Conservation (phyloP, 2,797 vertebrate species). For the Pseudochromis fuscus region DNA sequence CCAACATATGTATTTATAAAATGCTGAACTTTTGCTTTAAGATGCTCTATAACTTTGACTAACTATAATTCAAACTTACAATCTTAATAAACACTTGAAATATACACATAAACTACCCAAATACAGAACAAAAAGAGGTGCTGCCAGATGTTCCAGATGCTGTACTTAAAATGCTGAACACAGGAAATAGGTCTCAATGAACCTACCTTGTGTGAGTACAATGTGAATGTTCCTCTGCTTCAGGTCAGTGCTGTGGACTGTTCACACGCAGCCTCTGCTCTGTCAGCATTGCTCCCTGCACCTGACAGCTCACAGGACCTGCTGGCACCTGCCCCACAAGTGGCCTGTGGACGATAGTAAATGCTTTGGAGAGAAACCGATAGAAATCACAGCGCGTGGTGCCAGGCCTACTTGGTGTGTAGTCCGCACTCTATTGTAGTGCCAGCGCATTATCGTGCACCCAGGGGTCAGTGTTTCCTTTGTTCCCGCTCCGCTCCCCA, state of each 20-base stretch:
- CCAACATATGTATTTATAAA: not conserved
- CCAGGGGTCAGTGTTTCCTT: conserved; percentile 68
- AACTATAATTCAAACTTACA: not conserved
- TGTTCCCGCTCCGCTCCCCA: conserved; percentile 53
- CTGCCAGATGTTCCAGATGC: not conserved
- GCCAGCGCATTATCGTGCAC: conserved; percentile 60
- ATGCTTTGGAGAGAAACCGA: conserved; percentile 61
- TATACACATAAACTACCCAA: not conserved
- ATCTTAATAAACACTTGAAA: not conserved
- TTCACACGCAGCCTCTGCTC: conserved; percentile 46
- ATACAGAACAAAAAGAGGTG: not conserved
- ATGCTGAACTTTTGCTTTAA: not conserved
- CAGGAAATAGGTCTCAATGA: conserved; percentile 14
- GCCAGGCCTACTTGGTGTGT: conserved; percentile 40
- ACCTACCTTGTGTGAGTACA: conserved; percentile 16
- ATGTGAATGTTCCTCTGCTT: conserved; percentile 40
- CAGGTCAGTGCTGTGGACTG: conserved; percentile 31
- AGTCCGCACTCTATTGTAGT: conserved; percentile 32
- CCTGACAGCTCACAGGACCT: conserved; percentile 59
- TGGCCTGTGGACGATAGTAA: conserved; percentile 64
- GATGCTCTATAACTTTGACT: not conserved
- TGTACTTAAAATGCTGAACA: not conserved
- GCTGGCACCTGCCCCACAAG: conserved; percentile 50
- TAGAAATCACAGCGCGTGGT: conserved; percentile 46
- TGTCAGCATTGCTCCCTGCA: conserved; percentile 60